Evolutionary conservation across 1,140 invertebrate species (phyloP).

Genomic region (Aporrectodea caliginosa): DNA sequence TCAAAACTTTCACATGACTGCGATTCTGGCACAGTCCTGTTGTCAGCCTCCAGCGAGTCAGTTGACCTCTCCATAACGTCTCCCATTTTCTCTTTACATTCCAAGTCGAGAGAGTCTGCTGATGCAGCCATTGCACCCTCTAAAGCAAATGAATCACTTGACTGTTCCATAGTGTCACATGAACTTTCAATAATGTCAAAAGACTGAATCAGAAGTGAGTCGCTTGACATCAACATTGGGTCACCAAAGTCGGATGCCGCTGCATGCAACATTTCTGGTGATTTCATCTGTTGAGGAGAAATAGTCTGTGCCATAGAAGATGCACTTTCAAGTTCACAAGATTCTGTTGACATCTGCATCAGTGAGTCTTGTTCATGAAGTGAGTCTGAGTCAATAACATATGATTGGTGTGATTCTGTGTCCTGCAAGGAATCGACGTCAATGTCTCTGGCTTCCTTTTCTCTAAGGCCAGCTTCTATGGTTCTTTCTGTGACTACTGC

Average conservation of each 20-base stretch:
- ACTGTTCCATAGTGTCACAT: neutral
- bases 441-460: neutral
- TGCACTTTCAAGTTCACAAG: neutral
- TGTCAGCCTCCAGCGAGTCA: constrained; percentile 12
- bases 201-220: neutral
- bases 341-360: constrained; percentile 31
- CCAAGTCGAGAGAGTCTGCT: constrained; percentile 14
- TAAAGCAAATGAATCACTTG: neutral
- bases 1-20: constrained; percentile 15
- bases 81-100: neutral
- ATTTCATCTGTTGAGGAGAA: neutral
- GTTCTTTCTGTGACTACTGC: neutral
- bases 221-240: constrained; percentile 10
- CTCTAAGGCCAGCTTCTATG: neutral
- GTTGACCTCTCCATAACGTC: constrained; percentile 13
- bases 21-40: neutral
- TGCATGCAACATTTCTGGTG: neutral
- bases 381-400: constrained; percentile 51
- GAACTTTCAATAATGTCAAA: neutral
- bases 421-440: constrained; percentile 36
- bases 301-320: neutral
- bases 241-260: too few relatives aligned
- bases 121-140: constrained; percentile 6
- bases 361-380: constrained; percentile 39
- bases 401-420: constrained; percentile 57